Evolutionary conservation across 2,888 invertebrate genomes (phyloP), one percentile per base, ranked within the genome.

Genomic region (Rhodophaea formosa): DNA sequence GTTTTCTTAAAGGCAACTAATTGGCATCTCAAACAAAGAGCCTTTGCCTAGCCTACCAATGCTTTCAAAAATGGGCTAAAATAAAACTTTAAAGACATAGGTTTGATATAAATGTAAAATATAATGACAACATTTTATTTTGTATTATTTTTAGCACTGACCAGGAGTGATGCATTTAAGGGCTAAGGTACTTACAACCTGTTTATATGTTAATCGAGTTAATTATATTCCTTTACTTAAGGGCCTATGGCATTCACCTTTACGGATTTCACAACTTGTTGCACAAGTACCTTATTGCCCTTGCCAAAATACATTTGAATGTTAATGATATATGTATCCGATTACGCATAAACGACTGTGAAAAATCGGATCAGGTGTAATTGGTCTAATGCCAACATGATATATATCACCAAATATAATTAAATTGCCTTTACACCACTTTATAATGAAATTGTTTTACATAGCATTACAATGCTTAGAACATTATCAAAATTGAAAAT

Each of bases 191-290:
- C 59, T 63, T 61, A 53, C 58, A 59, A 60, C 62, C 57, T 65
- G 62, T 63, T 66, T 65, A 65, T 69, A 79, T 75, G 72, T 65
- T 65, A 73, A 77, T 77, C 32, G 15, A 32, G 32, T 45, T 55
- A 35, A 55, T 55, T 44, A 45, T 32, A 55, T 42, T 53, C 53
- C 47, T 56, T 30, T 46, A 17, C 30, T 55, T 56, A 56, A 56
- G 56, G 49, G 42, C 42, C 30, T 35, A 23, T 56, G 47, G 47
- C 47, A 56, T 56, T 56, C 42, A 56, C 47, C 47, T 47, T 56
- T 49, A 49, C 29, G 42, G 7, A 39, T 49, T 56, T 23, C 56
- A 17, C 54, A 55, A 55, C 45, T 44, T 44, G 54, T 55, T 55
- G 45, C 54, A 7, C 45, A 55, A 55, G 32, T 54, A 35, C 51